Conservation (phyloP, 2,113 vertebrate genomes). For the Heliornis fulica region DNA sequence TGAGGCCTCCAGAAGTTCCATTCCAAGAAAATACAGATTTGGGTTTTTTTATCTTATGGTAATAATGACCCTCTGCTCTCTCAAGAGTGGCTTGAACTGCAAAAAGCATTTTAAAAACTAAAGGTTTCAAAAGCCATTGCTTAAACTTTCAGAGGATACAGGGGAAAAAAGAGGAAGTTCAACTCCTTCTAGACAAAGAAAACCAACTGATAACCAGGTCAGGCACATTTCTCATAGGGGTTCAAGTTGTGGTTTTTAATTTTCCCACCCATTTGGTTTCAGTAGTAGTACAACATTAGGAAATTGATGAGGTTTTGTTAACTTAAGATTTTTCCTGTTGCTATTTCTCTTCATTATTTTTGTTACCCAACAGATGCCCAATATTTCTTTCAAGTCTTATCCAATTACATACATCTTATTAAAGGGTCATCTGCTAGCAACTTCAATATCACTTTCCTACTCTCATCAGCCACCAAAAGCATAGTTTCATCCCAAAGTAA, state of each 20-base stretch:
- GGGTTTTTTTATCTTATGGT: not conserved
- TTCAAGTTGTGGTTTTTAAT: not conserved
- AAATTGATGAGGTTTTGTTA: not conserved
- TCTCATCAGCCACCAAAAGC: not conserved
- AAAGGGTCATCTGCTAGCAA: not conserved
- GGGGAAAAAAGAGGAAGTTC: not conserved
- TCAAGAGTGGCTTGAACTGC: not conserved
- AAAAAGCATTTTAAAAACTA: not conserved
- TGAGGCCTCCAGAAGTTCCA: not conserved
- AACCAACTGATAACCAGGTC: not conserved
- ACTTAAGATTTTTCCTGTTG: not conserved
- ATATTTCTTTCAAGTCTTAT: not conserved
- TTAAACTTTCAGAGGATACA: not conserved
- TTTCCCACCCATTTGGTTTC: not conserved
- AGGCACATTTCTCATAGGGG: not conserved
- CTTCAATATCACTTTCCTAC: not conserved
- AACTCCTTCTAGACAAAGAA: not conserved
- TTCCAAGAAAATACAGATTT: not conserved
- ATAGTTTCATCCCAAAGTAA: not conserved
- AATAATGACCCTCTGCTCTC: not conserved
- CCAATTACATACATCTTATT: not conserved
- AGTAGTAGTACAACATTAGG: not conserved
- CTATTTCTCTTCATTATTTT: slow-evolving; percentile 13
- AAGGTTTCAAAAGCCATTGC: rapidly evolving
- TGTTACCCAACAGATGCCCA: slow-evolving; percentile 2